Conservation (phyloP, 2,888 invertebrate species). For the Drosophila cognata region DNA sequence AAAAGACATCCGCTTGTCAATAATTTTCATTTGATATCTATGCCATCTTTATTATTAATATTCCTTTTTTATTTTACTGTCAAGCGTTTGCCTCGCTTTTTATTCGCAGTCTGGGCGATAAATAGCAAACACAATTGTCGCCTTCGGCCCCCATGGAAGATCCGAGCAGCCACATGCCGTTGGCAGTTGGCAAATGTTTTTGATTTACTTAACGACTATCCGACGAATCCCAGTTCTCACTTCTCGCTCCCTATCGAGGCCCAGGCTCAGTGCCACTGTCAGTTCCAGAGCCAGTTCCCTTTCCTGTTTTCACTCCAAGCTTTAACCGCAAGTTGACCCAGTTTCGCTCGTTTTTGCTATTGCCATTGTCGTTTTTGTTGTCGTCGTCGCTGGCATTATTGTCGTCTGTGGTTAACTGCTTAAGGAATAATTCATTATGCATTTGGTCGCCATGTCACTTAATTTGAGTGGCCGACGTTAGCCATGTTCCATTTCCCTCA, state of each 20-base stretch:
- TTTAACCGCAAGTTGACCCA: constrained; percentile 56
- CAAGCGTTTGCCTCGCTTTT: constrained; percentile 21
- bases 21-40: constrained; percentile 43
- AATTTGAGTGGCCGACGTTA: constrained; percentile 66
- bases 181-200: constrained; percentile 67
- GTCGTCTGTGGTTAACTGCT: constrained; percentile 71
- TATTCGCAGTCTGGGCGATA: constrained; percentile 54
- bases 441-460: constrained; percentile 74
- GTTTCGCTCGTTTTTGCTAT: constrained; percentile 27
- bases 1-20: constrained; percentile 31
- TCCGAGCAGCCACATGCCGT: constrained; percentile 46
- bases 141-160: constrained; percentile 6
- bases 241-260: background rate
- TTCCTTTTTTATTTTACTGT: constrained; percentile 21
- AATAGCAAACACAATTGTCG: constrained; percentile 67
- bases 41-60: constrained; percentile 38
- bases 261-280: background rate
- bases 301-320: constrained; percentile 4
- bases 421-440: constrained; percentile 79
- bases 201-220: constrained; percentile 61
- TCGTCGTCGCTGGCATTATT: constrained; percentile 9
- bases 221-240: constrained; percentile 15
- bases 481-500: constrained; percentile 18
- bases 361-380: constrained; percentile 2
- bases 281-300: background rate